Evolutionary conservation across 2,888 invertebrate genomes (phyloP), one percentile per base, ranked within the genome.

Genomic region (Amiota communis): DNA sequence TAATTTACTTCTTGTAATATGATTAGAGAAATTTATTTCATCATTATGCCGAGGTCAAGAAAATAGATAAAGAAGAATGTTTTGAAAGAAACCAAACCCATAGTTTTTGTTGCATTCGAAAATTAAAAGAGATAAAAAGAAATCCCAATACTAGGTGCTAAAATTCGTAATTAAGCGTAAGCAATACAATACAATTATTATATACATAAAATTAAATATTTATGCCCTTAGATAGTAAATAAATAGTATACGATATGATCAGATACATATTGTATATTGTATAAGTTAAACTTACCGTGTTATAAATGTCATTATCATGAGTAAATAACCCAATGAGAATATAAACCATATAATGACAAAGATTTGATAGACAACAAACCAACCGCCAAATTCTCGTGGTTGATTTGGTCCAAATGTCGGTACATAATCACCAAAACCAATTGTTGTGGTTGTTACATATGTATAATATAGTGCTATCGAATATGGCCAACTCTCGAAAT

Each of bases 371-470:
- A 94, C 90, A 76, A 92, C 91, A 85, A 93, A 93, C 87, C 93
- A 92, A 2, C 91, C 81, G 12, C 94, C 94, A 75, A 91, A 92
- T 67, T 87, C 84, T 10, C 85, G 81, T 6, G 88, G 89, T 89
- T 90, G 90, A 74, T 85, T 81, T 53, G 88, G 76, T 20, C 89
- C 88, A 81, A 90, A 90, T n/a, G 90, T 90, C 89, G 97, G 96
- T 48, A 97, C 97, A 86, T 93, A 93, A 89, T 97, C 97, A n/a
- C 97, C 97, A 88, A 97, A 97, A 56, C 97, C 97, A 78, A 97
- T 97, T 4, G 96, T 96, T 2, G 96, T 95, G 12, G 96, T 91
- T 0, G 96, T 96, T 13, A 96, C 95, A 87, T 96, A 97, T 20
- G 96, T 94, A 86, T 95, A 97, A 88, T 97, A 97, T 59, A 97